These are phyloP conservation scores for Drosophila paracracens DNA, from an alignment of 2,888 invertebrate species.

Conservation along the genomic window DNA sequence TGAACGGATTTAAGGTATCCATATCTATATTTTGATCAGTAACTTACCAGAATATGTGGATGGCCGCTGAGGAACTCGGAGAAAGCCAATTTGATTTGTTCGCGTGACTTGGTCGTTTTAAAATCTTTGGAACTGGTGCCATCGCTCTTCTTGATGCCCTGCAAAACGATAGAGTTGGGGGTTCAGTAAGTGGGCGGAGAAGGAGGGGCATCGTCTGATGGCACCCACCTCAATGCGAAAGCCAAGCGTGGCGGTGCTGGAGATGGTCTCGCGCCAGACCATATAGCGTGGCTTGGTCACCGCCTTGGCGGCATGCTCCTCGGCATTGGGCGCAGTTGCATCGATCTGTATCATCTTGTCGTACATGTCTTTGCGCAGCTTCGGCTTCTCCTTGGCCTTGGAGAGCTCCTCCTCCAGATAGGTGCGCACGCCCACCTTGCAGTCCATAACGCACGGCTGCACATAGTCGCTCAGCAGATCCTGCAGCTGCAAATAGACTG, in stretches of 20 bases:
- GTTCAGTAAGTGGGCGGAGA: background rate
- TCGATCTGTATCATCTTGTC: conserved; percentile 99
- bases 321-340: conserved; percentile 93
- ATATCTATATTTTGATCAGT: background rate
- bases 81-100: conserved; percentile 92
- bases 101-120: conserved; percentile 95
- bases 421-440: conserved; percentile 97
- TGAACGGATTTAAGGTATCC: too few relatives aligned
- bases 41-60: conserved; percentile 91
- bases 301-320: conserved; percentile 95
- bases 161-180: conserved; percentile 2
- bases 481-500: conserved; percentile 94
- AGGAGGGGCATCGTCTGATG: background rate
- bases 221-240: conserved; percentile 93
- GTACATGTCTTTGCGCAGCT: conserved; percentile 97
- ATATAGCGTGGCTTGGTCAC: conserved; percentile 97
- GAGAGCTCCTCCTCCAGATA: conserved; percentile 97
- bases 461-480: conserved; percentile 96
- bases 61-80: conserved; percentile 92
- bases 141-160: conserved; percentile 94
- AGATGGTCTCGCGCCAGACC: conserved; percentile 98
- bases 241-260: conserved; percentile 97
- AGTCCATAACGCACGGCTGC: conserved; percentile 98
- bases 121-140: conserved; percentile 97
- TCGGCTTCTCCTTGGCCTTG: conserved; percentile 97